Percentiles rank a stretch among this genome's conserved stretches.
phyloP scores from a whole-genome alignment of 2,888 invertebrate species.

The Macrophya annulata region DNA sequence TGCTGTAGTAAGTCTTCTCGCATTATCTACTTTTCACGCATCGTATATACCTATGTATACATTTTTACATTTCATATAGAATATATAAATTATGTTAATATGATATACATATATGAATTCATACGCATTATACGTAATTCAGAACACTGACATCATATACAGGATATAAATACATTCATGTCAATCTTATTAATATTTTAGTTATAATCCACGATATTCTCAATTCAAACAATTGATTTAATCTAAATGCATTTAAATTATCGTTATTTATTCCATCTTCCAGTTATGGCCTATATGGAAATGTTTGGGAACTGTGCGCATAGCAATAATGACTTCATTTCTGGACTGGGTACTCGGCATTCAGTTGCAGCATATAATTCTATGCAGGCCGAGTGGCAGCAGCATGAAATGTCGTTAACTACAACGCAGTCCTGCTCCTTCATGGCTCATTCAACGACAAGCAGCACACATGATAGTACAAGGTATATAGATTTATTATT shows the following conservation, averaged over 20 bases:
- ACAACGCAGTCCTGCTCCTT: constrained; percentile 84
- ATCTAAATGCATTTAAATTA: constrained; percentile 50
- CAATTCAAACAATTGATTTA: constrained; percentile 16
- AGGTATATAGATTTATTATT: constrained; percentile 66
- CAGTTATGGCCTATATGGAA: constrained; percentile 98
- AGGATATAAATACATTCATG: constrained; percentile 29
- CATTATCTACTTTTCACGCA: constrained; percentile 44
- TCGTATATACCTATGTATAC: constrained; percentile 10
- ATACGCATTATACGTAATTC: not conserved
- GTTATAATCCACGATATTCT: constrained; percentile 4
- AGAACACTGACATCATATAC: constrained; percentile 28
- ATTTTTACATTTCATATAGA: constrained; percentile 21
- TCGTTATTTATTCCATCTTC: constrained; percentile 69
- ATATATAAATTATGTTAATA: constrained; percentile 11
- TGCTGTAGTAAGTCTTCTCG: constrained; percentile 66
- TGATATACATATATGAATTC: not conserved
- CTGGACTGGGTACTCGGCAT: constrained; percentile 88
- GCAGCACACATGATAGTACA: constrained; percentile 75
- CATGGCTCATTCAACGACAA: constrained; percentile 75
- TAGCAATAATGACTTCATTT: constrained; percentile 86
- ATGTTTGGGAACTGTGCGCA: constrained; percentile 96
- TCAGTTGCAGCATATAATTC: constrained; percentile 91
- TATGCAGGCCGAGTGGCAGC: constrained; percentile 82
- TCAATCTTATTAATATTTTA: constrained; percentile 4
- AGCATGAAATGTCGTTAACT: constrained; percentile 80